Percentiles rank a stretch among this genome's conserved stretches.
phyloP scores from a whole-genome alignment of 2,888 invertebrate genomes.

The Hydrotaea diabolus region DNA sequence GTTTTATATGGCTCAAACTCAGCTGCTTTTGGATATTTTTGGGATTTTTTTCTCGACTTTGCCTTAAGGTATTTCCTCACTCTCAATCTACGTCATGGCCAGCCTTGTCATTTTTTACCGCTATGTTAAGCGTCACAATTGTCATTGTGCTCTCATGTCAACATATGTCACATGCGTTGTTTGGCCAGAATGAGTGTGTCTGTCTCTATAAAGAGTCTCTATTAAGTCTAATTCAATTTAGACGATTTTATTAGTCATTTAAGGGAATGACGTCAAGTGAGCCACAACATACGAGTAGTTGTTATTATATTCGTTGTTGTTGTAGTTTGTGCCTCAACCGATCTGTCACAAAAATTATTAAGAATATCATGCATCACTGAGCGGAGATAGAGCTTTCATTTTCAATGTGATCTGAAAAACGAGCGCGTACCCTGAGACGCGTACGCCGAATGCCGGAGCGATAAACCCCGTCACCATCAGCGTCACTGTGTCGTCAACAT shows the following conservation, averaged over 20 bases:
- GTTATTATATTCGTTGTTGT: background rate
- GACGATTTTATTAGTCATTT: constrained; percentile 60
- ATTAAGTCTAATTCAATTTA: constrained; percentile 56
- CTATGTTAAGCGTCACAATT: background rate
- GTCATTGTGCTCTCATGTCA: background rate
- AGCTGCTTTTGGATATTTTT: too few species aligned
- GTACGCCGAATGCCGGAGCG: background rate
- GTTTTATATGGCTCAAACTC: too few species aligned
- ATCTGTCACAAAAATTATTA: constrained; percentile 41
- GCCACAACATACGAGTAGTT: background rate
- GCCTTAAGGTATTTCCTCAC: background rate
- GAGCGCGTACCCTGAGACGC: background rate
- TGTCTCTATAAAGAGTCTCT: background rate
- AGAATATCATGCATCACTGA: constrained; percentile 42
- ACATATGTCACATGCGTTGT: background rate
- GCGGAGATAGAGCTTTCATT: background rate
- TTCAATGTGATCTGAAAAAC: constrained; percentile 14
- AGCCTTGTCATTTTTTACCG: background rate
- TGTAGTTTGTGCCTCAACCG: constrained; percentile 13
- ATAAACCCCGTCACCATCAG: background rate
- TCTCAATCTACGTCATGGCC: background rate
- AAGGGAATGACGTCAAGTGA: constrained; percentile 62
- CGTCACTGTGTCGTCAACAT: constrained; percentile 1
- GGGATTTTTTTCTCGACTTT: too few species aligned
- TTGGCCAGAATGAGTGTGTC: background rate